A percentile compares a stretch with the other conserved stretches of the same genome.
These are phyloP conservation scores for Cyclophora punctaria DNA, from an alignment of 2,888 invertebrate genomes.

Conservation along the genomic window DNA sequence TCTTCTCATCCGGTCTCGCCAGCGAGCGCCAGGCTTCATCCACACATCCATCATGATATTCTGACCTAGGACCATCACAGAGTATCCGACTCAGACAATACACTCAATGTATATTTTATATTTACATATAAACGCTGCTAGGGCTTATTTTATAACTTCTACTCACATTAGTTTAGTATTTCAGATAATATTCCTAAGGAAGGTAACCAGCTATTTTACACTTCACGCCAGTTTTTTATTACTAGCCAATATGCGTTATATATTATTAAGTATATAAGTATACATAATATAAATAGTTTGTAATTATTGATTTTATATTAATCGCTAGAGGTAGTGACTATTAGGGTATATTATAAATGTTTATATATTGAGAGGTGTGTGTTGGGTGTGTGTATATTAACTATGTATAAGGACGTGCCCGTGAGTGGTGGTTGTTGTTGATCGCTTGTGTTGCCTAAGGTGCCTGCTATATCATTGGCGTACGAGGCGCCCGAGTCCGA, in stretches of 20 bases:
- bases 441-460: conserved; percentile 82
- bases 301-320: conserved; percentile 31
- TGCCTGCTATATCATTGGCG: conserved; percentile 99
- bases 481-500: conserved; percentile 99
- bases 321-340: conserved; percentile 38
- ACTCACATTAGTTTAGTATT: conserved; percentile 58
- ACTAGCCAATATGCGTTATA: conserved; percentile 51
- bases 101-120: conserved; percentile 36
- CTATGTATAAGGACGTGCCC: conserved; percentile 40
- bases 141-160: conserved; percentile 55
- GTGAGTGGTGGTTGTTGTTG: conserved; percentile 44
- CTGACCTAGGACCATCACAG: conserved; percentile 21
- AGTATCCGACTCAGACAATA: conserved; percentile 23
- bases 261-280: conserved; percentile 31
- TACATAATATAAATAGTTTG: conserved; percentile 25
- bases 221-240: conserved; percentile 58
- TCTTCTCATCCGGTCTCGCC: conserved; percentile 43
- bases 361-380: conserved; percentile 33
- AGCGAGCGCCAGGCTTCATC: conserved; percentile 40
- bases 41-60: conserved; percentile 29
- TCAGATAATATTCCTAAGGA: conserved; percentile 44
- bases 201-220: conserved; percentile 48
- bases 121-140: conserved; percentile 41
- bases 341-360: conserved; percentile 21
- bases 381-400: conserved; percentile 45